Base-by-base conservation (phyloP, 2,797 vertebrate genomes). In the Kryptolebias ocellatus region DNA sequence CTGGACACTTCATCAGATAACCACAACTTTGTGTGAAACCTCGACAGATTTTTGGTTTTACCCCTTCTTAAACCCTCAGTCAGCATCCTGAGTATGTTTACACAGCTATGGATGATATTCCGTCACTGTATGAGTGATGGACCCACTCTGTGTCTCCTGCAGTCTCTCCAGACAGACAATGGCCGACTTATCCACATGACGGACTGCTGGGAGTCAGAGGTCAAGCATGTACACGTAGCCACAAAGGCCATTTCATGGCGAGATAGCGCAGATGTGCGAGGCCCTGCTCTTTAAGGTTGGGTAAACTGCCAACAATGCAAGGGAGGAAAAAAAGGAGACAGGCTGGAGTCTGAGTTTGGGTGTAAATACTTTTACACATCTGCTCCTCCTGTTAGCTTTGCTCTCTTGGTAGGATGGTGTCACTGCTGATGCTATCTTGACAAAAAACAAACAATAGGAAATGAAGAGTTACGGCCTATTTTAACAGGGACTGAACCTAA, bases 221-320 rank as follows among this genome's bases (percentile, higher is more conserved):
- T 73, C 65, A 50, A 52, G 28, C 61, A 65, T 9, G 2, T 12
- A 20, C 17, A 5, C 29, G 2, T 49, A 24, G 18, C 10, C 24
- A 55, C 74, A 57, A 39, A 65, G 31, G 20, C 29, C 15, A 2
- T 45, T 79, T 63, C 39, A 60, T 62, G 47, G 60, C 1, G 34
- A 72, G 53, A 65, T 66, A 72, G 63, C 70, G 72, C 70, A 63
- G 68, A 83, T 18, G 78, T 65, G 74, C 31, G 20, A 83, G 67
- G 67, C 64, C 39, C 71, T 72, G 73, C 71, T 78, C n/a, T 50
- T 72, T 46, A 52, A 58, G 60, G 31, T 53, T 44, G 68, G 34
- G 76, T 60, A 70, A 72, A 57, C 53, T 64, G 37, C 64, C 8
- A 14, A 37, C n/a, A 9, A 31, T 39, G 64, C 67, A 18, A 37